Evolutionary conservation across 2,113 vertebrate genomes (phyloP).

Genomic region (Ovis canadensis): DNA sequence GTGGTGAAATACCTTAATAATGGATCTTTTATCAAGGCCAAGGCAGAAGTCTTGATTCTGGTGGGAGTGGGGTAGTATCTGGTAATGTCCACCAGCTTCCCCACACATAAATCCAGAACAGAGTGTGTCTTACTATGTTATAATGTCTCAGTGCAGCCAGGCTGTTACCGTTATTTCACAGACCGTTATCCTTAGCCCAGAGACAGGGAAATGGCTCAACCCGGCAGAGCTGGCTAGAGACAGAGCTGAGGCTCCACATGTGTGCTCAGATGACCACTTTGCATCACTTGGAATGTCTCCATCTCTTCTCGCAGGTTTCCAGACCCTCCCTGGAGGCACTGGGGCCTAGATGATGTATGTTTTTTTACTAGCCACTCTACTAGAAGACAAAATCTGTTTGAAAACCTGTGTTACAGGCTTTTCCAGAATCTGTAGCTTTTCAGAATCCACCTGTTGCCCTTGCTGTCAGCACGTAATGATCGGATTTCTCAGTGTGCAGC

Average conservation of each 20-base stretch:
- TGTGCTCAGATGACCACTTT: neutral
- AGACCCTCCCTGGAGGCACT: neutral
- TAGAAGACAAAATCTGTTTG: slow-evolving; percentile 29
- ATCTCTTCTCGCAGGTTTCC: neutral
- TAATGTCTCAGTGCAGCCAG: neutral
- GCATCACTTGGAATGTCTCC: neutral
- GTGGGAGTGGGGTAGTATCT: neutral
- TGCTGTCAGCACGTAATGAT: slow-evolving; percentile 17
- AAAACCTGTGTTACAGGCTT: slow-evolving; percentile 51
- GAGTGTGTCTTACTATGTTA: neutral
- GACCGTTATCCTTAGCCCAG: neutral
- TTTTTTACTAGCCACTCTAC: neutral
- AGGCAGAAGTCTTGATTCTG: neutral
- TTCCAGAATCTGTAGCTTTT: slow-evolving; percentile 53
- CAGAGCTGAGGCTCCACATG: neutral
- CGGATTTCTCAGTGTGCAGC: neutral
- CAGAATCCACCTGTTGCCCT: slow-evolving; percentile 37
- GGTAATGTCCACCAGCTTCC: neutral
- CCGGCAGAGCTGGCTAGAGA: neutral
- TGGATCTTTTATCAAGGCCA: neutral
- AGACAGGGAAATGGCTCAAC: too few relatives aligned
- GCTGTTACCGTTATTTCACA: neutral
- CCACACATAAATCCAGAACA: neutral
- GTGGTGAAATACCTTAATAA: neutral
- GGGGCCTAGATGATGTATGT: neutral